phyloP scores from a whole-genome alignment of 2,888 invertebrate genomes.

The Cerceris rybyensis region DNA sequence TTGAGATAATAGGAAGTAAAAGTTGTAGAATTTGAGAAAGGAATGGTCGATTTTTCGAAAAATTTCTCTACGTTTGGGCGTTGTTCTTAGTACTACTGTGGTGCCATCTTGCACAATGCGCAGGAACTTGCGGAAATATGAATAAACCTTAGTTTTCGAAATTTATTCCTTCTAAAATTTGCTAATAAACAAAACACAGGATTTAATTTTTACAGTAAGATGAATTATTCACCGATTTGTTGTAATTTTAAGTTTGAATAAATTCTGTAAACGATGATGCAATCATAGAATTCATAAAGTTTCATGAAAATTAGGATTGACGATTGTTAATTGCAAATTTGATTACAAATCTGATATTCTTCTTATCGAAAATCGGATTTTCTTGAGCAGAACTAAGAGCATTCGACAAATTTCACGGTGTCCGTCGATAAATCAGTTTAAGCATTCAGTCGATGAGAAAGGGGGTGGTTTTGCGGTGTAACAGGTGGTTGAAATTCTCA shows the following conservation, averaged over 20 bases:
- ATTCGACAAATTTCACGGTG: slow-evolving; percentile 61
- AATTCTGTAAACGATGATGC: not conserved
- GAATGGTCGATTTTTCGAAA: not conserved
- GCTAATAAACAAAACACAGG: no score
- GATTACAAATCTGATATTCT: slow-evolving; percentile 33
- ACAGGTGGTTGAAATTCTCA: slow-evolving; percentile 80
- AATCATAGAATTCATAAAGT: not conserved
- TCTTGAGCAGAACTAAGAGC: slow-evolving; percentile 57
- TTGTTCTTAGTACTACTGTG: slow-evolving; percentile 31
- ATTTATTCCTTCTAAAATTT: not conserved
- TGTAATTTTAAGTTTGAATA: not conserved
- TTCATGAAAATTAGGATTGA: not conserved
- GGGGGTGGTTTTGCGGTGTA: slow-evolving; percentile 76
- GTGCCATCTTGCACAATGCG: slow-evolving; percentile 37
- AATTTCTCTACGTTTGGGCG: not conserved
- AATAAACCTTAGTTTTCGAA: slow-evolving; percentile 30
- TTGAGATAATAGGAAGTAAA: no score
- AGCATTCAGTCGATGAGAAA: slow-evolving; percentile 74
- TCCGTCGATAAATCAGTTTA: slow-evolving; percentile 79
- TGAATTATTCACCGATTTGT: no score
- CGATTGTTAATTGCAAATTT: slow-evolving; percentile 17
- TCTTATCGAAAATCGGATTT: slow-evolving; percentile 18
- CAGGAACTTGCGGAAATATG: slow-evolving; percentile 19
- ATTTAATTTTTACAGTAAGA: no score
- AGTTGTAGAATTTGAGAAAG: not conserved